Base-by-base conservation (phyloP, 2,888 invertebrate species). In the Lottia gigantea region DNA sequence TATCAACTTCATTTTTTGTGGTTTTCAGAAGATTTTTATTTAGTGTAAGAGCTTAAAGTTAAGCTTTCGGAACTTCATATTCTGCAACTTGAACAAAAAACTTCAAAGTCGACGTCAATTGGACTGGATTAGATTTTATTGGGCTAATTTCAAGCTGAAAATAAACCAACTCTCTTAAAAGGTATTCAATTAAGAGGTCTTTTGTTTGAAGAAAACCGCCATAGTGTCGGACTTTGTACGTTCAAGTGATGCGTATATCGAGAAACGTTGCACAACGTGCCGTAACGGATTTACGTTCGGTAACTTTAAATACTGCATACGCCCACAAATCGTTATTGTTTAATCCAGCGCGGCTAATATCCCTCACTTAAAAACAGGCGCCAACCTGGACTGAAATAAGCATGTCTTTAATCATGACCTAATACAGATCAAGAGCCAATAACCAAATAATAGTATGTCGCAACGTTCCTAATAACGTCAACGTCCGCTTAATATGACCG, bases 181-280 rank as follows among this genome's bases (percentile, higher is more conserved):
- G 23, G 23, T 23, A 11, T 19, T 8, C 55, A 23, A 55, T 55
- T 19, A 19, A 55, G 55, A 55, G 19, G 23, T 23, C 19, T 23
- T 55, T 55, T 55, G 55, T 55, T 55, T 55, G 55, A 55, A 55
- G 55, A 19, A n/a, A 12, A 55, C 55, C 55, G 55, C 55, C 3
- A 55, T 55, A 11, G 55, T 15, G 7, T 8, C 0, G 19, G 12
- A 23, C 19, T 55, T 23, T 55, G 23, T 14, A 19, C 55, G 19
- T 55, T 23, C 23, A 55, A 23, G 55, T 8, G 19, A 11, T 55
- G 55, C 55, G 23, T 23, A 23, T 23, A 55, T 14, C 2, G 19
- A 55, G 19, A 55, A 40, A 40, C 40, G 55, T 23, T 55, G 55
- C 55, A 55, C 55, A 55, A 55, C 14, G 55, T 23, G 23, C 19